Base-by-base conservation (phyloP, 2,888 invertebrate genomes). In the Pterobdella sp. region DNA sequence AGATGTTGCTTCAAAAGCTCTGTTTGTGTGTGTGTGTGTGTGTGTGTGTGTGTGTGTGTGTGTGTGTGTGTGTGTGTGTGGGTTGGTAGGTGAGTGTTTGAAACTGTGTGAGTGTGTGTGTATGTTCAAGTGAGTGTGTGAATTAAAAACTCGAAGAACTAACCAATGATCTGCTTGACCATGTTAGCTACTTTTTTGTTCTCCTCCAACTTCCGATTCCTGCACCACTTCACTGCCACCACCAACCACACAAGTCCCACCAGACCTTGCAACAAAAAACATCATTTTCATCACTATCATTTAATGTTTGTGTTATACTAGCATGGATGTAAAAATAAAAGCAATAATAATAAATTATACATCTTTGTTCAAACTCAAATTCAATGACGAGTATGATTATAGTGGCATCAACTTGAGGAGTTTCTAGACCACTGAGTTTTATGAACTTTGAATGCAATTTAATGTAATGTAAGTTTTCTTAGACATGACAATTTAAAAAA, bases 91-190 rank as follows among this genome's bases (percentile, higher is more conserved):
- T 42, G 49, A 42, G 49, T 14, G 49, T 22, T 22, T n/a, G n/a
- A n/a, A n/a, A n/a, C n/a, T n/a, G n/a, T n/a, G n/a, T n/a, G n/a
- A n/a, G n/a, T n/a, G n/a, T n/a, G n/a, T n/a, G n/a, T n/a, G n/a
- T n/a, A n/a, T n/a, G n/a, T n/a, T n/a, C n/a, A 14, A 42, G 10
- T 42, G 42, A 42, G 18, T 7, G 42, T 42, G 42, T 34, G 31
- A 67, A 35, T 10, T 64, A 64, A 64, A 14, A 14, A 64, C 14
- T 26, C 64, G 26, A 64, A 14, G 18, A 64, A 34, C 35, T 7
- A 4, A 71, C 71, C 71, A 3, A 63, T 71, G n/a, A 71, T 71
- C 31, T 71, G 56, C 1, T 71, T 71, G 34, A 56, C 71, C 71
- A 71, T 71, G 32, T n/a, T 29, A 60, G 32, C 36, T 1, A 71